Evolutionary conservation across 2,888 invertebrate genomes (phyloP).

Genomic region (Autographa gamma): DNA sequence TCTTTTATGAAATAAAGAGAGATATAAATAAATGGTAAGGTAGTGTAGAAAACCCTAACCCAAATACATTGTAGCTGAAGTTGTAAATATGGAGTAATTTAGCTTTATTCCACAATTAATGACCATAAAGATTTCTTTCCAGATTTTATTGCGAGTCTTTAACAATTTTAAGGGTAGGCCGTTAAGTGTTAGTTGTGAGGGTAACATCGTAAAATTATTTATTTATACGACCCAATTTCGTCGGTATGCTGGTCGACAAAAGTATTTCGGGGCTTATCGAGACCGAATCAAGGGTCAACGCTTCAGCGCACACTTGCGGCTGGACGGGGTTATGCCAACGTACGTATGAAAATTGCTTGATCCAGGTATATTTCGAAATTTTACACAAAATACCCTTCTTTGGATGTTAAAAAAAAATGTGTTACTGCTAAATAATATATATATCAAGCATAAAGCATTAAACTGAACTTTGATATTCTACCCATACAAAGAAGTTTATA

Average conservation of each 20-base stretch:
- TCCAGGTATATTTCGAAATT: background rate
- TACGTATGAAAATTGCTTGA: background rate
- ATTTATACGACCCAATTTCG: conserved; percentile 86
- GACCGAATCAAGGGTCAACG: conserved; percentile 85
- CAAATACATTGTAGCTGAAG: conserved; percentile 51
- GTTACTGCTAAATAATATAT: no score
- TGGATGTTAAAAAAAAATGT: no score
- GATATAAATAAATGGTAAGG: conserved; percentile 17
- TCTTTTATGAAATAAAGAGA: background rate
- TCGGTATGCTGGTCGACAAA: conserved; percentile 83
- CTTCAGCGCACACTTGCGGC: conserved; percentile 80
- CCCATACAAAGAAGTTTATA: background rate
- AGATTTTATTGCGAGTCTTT: conserved; percentile 72
- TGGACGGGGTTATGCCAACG: conserved; percentile 68
- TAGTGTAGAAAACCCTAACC: conserved; percentile 43
- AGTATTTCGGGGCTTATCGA: conserved; percentile 86
- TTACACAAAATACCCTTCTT: no score
- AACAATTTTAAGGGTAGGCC: conserved; percentile 76
- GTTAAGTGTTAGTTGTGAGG: conserved; percentile 80
- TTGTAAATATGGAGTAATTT: conserved; percentile 58
- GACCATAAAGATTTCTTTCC: conserved; percentile 68
- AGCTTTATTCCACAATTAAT: conserved; percentile 66
- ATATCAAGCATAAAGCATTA: no score
- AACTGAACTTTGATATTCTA: no score
- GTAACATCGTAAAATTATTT: conserved; percentile 85